Base-by-base conservation (phyloP, 2,113 vertebrate genomes). In the Hydrolagus affinis region DNA sequence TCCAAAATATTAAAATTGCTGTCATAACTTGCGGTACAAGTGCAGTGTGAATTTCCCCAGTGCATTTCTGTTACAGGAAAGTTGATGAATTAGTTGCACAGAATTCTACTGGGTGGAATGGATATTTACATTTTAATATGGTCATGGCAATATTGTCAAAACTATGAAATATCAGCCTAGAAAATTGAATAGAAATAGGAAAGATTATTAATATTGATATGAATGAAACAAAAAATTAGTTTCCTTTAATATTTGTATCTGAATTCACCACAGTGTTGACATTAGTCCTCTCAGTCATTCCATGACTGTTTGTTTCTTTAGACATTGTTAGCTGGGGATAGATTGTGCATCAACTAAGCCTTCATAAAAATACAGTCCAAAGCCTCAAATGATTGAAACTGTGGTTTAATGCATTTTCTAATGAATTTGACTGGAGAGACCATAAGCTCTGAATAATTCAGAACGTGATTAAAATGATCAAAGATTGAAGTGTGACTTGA, bases 341-440 rank as follows among this genome's bases (percentile, higher is more conserved):
- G 90, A 92, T 93, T 94, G 92, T 93, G 89, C 92, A 93, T 94
- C 94, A 94, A 94, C 94, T 95, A 94, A 94, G 94, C 91, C 91
- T 93, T 94, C 91, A 94, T 94, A 91, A 94, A 94, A 92, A 95
- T 93, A 92, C 91, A 95, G 85, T 88, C 91, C 93, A 91, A 89
- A 88, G 90, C 92, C 91, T 93, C 93, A 93, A 92, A 91, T 93
- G 93, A 94, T 93, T 94, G 92, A 93, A 93, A 94, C 90, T 90
- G 91, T 90, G 91, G 88, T 92, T 91, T 89, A 92, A 88, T 90
- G 87, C 93, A 91, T 92, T 94, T 94, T 93, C 92, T 94, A 94
- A 95, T 93, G 93, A 93, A 94, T 94, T 92, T 91, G 93, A 92
- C 90, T 91, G 88, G 89, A 93, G 92, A 92, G 91, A 91, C 89